phyloP scores from a whole-genome alignment of 2,113 vertebrate genomes.

The Grammomys surdaster region DNA sequence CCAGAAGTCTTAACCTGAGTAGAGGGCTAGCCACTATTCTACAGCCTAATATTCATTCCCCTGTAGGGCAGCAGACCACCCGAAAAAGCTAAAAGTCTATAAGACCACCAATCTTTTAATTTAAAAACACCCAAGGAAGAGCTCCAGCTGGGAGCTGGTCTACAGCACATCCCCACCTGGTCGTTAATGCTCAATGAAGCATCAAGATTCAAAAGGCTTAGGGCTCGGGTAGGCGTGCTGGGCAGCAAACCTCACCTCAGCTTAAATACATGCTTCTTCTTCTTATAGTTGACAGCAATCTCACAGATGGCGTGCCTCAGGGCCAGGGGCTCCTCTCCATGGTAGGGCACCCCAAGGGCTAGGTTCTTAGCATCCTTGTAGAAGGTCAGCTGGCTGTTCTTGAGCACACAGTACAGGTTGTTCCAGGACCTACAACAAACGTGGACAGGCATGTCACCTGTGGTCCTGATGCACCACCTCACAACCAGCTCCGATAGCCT shows the following conservation, averaged over 20 bases:
- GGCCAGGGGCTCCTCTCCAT: constrained; percentile 93
- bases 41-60: not conserved
- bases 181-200: not conserved
- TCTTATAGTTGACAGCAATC: constrained; percentile 94
- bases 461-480: not conserved
- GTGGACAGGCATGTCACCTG: not conserved
- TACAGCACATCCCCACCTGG: rapidly evolving
- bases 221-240: not conserved
- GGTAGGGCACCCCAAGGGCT: constrained; percentile 90
- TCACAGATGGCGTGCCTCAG: constrained; percentile 92
- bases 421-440: constrained; percentile 93
- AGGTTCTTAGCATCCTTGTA: constrained; percentile 96
- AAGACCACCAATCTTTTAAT: not conserved
- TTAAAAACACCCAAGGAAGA: not conserved
- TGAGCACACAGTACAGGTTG: constrained; percentile 95
- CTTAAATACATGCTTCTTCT: constrained; percentile 97
- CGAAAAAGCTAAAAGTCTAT: not conserved
- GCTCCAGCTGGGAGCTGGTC: not conserved
- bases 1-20: not conserved
- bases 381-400: constrained; percentile 91
- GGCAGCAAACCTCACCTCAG: constrained; percentile 88
- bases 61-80: not conserved
- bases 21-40: not conserved
- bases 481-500: not conserved
- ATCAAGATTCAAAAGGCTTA: not conserved